These are phyloP conservation scores for Parascotia fuliginaria DNA, from an alignment of 2,888 invertebrate species.

Conservation along the genomic window DNA sequence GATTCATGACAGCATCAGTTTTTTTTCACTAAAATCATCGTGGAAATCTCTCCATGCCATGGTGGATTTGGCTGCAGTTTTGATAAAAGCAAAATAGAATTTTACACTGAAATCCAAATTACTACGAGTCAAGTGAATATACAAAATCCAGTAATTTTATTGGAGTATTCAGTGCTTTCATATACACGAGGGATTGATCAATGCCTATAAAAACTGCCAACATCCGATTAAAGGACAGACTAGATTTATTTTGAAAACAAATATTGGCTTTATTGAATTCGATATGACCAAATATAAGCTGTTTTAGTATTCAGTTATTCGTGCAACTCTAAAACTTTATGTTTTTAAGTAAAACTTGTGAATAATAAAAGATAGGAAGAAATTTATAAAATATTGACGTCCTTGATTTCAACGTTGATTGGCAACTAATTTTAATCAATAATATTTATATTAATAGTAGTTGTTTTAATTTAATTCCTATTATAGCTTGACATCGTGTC, in stretches of 20 bases:
- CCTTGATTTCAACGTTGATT: no score
- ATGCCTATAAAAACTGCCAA: constrained; percentile 2
- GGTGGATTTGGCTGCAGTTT: not conserved
- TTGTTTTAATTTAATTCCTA: no score
- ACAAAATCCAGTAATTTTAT: not conserved
- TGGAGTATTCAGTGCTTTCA: not conserved
- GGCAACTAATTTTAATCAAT: no score
- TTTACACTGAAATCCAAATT: constrained; percentile 4
- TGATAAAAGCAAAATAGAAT: not conserved
- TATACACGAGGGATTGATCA: constrained; percentile 3
- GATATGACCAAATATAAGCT: constrained; percentile 25
- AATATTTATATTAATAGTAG: no score
- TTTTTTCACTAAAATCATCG: not conserved
- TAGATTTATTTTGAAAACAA: constrained; percentile 22
- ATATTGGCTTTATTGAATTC: constrained; percentile 29
- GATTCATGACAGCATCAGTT: no score
- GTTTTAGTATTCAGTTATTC: not conserved
- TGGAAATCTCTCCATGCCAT: not conserved
- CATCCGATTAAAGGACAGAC: constrained; percentile 11
- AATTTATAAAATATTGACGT: no score
- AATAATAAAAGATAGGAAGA: no score
- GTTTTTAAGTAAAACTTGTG: no score
- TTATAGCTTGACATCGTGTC: no score
- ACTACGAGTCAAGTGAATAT: not conserved
- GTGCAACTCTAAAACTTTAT: no score